Percentiles rank a stretch among this genome's conserved stretches.
Conservation (phyloP, 2,888 invertebrate genomes). For the Caenorhabditis becei region DNA sequence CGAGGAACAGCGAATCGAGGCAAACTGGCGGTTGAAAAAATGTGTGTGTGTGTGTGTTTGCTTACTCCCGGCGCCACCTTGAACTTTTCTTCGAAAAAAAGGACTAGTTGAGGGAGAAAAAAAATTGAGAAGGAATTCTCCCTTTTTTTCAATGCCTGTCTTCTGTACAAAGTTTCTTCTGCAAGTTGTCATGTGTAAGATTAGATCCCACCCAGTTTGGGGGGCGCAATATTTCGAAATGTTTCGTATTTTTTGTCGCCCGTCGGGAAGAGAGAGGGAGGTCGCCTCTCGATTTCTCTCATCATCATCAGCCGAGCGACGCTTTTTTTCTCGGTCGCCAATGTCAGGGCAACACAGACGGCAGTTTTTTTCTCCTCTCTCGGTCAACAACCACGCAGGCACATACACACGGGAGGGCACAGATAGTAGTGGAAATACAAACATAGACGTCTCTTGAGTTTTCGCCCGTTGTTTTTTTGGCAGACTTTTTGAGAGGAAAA, state of each 20-base stretch:
- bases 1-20: background rate
- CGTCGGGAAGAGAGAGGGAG: background rate
- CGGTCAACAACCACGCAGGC: conserved; percentile 52
- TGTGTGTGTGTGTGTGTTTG: conserved; percentile 3
- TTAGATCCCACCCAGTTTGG: conserved; percentile 2
- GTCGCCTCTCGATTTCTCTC: background rate
- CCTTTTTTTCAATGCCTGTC: too few relatives aligned
- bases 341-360: conserved; percentile 23
- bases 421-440: conserved; percentile 45
- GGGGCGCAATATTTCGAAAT: conserved; percentile 59
- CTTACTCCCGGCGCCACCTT: background rate
- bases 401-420: conserved; percentile 22
- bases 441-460: conserved; percentile 33
- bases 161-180: too few relatives aligned
- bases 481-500: conserved; percentile 3
- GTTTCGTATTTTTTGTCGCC: conserved; percentile 45
- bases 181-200: too few relatives aligned
- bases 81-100: background rate
- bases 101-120: background rate
- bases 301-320: conserved; percentile 2
- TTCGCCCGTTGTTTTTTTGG: conserved; percentile 38
- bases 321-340: conserved; percentile 11
- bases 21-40: background rate
- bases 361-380: conserved; percentile 41
- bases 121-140: background rate